Evolutionary conservation across 2,888 invertebrate genomes (phyloP).

Genomic region (Caenorhabditis sp.): DNA sequence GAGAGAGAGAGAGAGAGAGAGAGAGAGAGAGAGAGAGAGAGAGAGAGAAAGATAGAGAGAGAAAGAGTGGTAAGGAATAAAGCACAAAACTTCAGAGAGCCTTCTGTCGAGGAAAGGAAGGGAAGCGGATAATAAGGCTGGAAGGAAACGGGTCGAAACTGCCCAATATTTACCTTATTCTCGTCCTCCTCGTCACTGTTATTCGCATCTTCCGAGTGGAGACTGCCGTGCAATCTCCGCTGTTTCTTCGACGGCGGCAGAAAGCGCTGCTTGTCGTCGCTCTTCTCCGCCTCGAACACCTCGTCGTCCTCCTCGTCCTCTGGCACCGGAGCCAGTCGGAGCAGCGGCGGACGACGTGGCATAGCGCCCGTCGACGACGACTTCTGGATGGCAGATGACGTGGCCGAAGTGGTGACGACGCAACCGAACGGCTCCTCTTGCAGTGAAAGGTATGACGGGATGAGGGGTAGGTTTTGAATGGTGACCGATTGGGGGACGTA

Average conservation of each 20-base stretch:
- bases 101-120: slow-evolving; percentile 12
- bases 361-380: slow-evolving; percentile 36
- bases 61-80: too few relatives aligned
- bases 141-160: not conserved
- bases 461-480: slow-evolving; percentile 57
- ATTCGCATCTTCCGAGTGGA: slow-evolving; percentile 25
- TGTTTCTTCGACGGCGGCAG: slow-evolving; percentile 5
- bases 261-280: slow-evolving; percentile 31
- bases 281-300: slow-evolving; percentile 31
- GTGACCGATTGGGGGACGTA: not conserved
- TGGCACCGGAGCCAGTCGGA: slow-evolving; percentile 62
- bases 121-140: slow-evolving; percentile 1
- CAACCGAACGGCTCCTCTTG: slow-evolving; percentile 29
- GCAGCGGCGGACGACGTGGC: slow-evolving; percentile 61
- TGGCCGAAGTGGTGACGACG: not conserved
- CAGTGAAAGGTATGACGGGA: slow-evolving; percentile 37
- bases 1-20: slow-evolving; percentile 4
- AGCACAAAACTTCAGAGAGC: slow-evolving; percentile 16
- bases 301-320: slow-evolving; percentile 62
- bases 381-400: slow-evolving; percentile 22
- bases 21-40: slow-evolving; percentile 31
- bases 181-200: slow-evolving; percentile 23
- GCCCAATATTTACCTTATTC: slow-evolving; percentile 29
- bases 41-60: slow-evolving; percentile 13
- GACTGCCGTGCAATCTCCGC: not conserved